Conservation (phyloP, 2,113 vertebrate species). For the Eurystomus gularis region DNA sequence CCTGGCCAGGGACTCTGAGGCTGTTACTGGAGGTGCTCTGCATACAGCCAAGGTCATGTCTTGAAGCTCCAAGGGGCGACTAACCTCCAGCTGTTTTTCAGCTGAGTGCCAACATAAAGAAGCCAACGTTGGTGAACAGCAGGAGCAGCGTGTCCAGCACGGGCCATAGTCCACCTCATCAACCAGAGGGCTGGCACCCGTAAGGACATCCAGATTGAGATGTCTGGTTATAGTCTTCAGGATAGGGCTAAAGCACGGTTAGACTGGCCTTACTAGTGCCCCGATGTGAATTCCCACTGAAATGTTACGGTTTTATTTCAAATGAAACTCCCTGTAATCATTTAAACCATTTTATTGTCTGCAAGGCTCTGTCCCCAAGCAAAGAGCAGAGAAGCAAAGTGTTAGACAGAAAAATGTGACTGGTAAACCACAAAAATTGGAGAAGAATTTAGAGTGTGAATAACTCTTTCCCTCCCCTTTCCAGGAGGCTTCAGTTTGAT, state of each 20-base stretch:
- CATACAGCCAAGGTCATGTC: fast-evolving
- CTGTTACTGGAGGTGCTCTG: not conserved
- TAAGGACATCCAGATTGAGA: not conserved
- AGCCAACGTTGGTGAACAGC: not conserved
- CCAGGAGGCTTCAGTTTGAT: not conserved
- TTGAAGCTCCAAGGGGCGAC: not conserved
- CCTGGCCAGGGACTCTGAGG: not conserved
- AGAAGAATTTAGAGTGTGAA: not conserved
- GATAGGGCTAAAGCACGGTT: not conserved
- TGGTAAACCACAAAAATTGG: not conserved
- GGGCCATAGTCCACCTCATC: fast-evolving
- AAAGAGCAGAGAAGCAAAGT: not conserved
- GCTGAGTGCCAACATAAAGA: too few species aligned
- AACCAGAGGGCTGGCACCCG: not conserved
- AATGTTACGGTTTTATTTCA: not conserved
- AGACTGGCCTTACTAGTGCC: not conserved
- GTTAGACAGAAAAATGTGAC: not conserved
- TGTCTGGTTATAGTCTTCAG: not conserved
- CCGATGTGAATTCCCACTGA: not conserved
- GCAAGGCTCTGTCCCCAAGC: not conserved
- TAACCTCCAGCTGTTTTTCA: fast-evolving
- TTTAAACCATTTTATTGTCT: not conserved
- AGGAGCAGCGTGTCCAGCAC: not conserved
- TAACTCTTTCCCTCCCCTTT: not conserved
- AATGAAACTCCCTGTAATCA: not conserved